Base-by-base conservation (phyloP, 2,113 vertebrate genomes). In the Prietella phreatophila region DNA sequence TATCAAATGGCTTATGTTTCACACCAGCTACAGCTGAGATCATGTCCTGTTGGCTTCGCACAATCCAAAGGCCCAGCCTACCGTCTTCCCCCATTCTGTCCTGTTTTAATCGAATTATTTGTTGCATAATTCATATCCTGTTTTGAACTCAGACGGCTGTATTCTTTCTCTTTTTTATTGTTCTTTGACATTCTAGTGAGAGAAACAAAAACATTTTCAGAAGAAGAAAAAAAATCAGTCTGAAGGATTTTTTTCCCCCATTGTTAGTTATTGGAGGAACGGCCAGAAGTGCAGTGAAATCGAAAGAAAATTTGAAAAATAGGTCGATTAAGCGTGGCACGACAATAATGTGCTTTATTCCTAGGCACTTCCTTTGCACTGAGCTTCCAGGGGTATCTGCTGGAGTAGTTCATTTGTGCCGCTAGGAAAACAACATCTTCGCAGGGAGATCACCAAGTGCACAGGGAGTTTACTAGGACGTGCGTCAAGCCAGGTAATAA, bases 101-200 rank as follows among this genome's bases (percentile, higher is more conserved):
- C 93, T 94, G 90, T 93, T 94, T 92, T 90, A 94, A 94, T 91
- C 90, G 86, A 93, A 94, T 94, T 94, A 91, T 94, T 88, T 94
- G 91, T 93, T 95, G 92, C 94, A 93, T 94, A 95, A 94, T 95
- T 93, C 93, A 93, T 92, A 95, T 95, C 95, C 95, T 95, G 94
- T 95, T 95, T 90, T 95, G 90, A 92, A 90, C 91, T 89, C 92
- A 92, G 93, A 93, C 90, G 92, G 92, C 73, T 63, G 91, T 92
- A 92, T 93, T 94, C 92, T 94, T 91, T 93, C 63, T 89, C 82
- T 65, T 87, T 92, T 94, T 93, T 93, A 94, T 94, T 95, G 94
- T 95, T 95, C 93, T 93, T 93, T 94, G 90, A 92, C 92, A 83
- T 88, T 93, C 93, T 92, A 87, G 89, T 60, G 85, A 75, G 90